Evolutionary conservation across 2,888 invertebrate species (phyloP).

Genomic region (Rhogogaster chlorosoma): DNA sequence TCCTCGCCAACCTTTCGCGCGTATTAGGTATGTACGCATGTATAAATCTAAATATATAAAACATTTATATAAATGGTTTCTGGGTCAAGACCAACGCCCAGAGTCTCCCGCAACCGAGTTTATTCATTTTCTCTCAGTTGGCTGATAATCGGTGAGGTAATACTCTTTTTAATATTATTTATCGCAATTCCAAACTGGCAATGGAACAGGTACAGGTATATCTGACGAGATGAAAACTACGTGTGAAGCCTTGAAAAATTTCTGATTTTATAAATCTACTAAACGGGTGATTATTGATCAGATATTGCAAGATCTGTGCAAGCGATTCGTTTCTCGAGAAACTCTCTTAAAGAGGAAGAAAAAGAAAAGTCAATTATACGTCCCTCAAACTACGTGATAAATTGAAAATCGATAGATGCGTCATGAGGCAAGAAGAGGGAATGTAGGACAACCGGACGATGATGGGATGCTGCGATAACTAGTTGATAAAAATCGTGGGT

Average conservation of each 20-base stretch:
- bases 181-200: background rate
- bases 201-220: too few relatives aligned
- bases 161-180: background rate
- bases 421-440: background rate
- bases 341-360: background rate
- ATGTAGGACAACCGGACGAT: constrained; percentile 7
- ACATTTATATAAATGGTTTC: constrained; percentile 7
- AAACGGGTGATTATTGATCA: background rate
- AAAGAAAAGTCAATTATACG: constrained; percentile 1
- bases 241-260: background rate
- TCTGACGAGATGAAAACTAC: background rate
- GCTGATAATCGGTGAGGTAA: constrained; percentile 6
- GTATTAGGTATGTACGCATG: background rate
- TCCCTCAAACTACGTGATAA: constrained; percentile 26
- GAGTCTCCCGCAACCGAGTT: constrained; percentile 16
- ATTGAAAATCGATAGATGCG: constrained; percentile 20
- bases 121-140: background rate
- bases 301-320: background rate
- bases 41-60: background rate
- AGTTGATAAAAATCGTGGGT: background rate
- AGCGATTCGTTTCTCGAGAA: background rate
- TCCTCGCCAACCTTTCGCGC: too few relatives aligned
- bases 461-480: constrained; percentile 27
- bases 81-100: constrained; percentile 47
- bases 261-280: background rate